Evolutionary conservation across 23 tunicate genomes (phyloP), one percentile per base, ranked within the genome.

Genomic region (Oikopleura dioica): DNA sequence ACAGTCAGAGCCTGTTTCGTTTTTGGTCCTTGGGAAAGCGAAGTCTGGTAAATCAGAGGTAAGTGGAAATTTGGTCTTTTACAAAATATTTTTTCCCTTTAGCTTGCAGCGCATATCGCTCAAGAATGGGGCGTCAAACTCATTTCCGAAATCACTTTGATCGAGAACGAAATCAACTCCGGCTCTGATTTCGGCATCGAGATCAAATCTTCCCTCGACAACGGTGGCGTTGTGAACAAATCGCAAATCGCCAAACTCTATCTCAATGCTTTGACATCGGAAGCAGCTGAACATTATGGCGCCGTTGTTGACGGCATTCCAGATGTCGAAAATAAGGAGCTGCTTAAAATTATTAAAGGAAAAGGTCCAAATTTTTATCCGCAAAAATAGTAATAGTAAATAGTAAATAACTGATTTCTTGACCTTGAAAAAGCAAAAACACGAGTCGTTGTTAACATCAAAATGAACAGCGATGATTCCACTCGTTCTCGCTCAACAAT

Each of bases 261-360:
- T n/a, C n/a, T n/a, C n/a, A n/a, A n/a, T n/a, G n/a, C n/a, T n/a
- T n/a, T 21, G 55, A 9, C 9, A 2, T 63, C 72, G 16, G 72
- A 63, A 28, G 72, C 72, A 24, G 72, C 72, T 28, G 72, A 63
- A 28, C 72, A 63, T 28, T 63, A 63, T 63, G 72, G 72, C 30
- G 72, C 26, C 5, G 72, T 63, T 63, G 5, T 63, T 63, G 72
- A 63, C 26, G 72, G 72, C 29, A 63, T 63, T 63, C 72, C 72
- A 2, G 72, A 63, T 63, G 26, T 63, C 2, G 33, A 63, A 2
- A 63, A 63, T 63, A 63, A 28, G 5, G 72, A 63, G 26, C 26
- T 63, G 26, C 2, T 21, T 23, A 31, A n/a, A n/a, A n/a, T n/a
- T n/a, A n/a, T n/a, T n/a, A n/a, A n/a, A n/a, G n/a, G n/a, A n/a